Evolutionary conservation across 2,113 vertebrate species (phyloP).

Genomic region (Amazona guildingii): DNA sequence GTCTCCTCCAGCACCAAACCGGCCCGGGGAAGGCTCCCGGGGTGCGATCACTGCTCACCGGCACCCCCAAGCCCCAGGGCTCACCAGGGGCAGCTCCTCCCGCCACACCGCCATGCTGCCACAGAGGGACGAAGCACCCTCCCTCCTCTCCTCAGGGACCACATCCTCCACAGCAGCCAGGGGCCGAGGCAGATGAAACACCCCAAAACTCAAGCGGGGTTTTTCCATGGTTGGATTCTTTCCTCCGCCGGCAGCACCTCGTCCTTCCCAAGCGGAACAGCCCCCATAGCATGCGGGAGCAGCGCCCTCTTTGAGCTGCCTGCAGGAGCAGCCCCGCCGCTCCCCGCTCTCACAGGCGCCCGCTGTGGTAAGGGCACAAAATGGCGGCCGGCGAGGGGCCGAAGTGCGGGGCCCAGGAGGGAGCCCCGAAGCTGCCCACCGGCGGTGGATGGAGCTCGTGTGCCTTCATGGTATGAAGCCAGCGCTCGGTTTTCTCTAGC

Average conservation of each 20-base stretch:
- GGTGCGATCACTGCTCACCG: neutral
- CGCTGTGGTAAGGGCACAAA: fast-evolving
- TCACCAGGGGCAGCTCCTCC: neutral
- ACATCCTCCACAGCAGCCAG: neutral
- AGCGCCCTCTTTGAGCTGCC: no score
- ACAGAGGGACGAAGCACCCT: neutral
- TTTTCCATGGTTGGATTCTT: fast-evolving
- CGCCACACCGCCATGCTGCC: fast-evolving
- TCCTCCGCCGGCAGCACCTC: fast-evolving
- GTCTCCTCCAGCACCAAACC: no score
- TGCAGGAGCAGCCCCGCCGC: no score
- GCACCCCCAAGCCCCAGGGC: no score
- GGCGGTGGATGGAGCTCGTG: fast-evolving
- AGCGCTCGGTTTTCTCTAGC: neutral
- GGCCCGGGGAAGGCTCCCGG: neutral
- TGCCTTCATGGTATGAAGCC: no score
- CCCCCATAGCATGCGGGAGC: no score
- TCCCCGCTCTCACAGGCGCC: no score
- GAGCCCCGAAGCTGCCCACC: neutral
- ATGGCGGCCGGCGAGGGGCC: fast-evolving
- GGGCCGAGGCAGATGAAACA: fast-evolving
- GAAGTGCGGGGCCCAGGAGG: no score
- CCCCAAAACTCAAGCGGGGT: fast-evolving
- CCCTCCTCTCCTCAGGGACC: neutral
- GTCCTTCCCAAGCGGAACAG: no score